phyloP scores from a whole-genome alignment of 2,797 vertebrate species.

The Hydrocynus forskahlii region DNA sequence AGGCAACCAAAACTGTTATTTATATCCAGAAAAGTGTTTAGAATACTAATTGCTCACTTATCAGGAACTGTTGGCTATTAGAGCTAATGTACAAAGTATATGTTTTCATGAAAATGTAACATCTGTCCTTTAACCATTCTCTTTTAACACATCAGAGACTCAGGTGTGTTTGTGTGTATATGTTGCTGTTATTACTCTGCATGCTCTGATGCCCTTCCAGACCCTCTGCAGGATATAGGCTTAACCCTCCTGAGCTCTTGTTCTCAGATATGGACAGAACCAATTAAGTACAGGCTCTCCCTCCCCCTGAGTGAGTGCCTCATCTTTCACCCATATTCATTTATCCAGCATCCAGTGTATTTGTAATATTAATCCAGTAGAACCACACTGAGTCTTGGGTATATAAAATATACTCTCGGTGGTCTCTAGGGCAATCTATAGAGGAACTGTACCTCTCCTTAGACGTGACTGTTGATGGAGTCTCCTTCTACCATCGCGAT shows the following conservation, averaged over 20 bases:
- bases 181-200: neutral
- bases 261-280: neutral
- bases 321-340: neutral
- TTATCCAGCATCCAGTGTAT: neutral
- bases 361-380: too few relatives aligned
- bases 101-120: too few relatives aligned
- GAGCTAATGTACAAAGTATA: too few relatives aligned
- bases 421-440: slow-evolving; percentile 33
- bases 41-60: too few relatives aligned
- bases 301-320: slow-evolving; percentile 46
- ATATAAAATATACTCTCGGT: neutral
- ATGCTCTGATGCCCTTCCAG: slow-evolving; percentile 26
- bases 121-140: too few relatives aligned
- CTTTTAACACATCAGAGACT: too few relatives aligned
- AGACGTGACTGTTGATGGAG: neutral
- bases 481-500: neutral
- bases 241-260: slow-evolving; percentile 45
- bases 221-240: slow-evolving; percentile 54
- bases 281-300: neutral
- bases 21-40: too few relatives aligned
- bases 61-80: too few relatives aligned
- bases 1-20: too few relatives aligned
- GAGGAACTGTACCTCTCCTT: slow-evolving; percentile 45
- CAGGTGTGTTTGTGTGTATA: neutral
- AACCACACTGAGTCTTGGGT: neutral